Base-by-base conservation (phyloP, 1,140 invertebrate species). In the Drosophila seguyi region DNA sequence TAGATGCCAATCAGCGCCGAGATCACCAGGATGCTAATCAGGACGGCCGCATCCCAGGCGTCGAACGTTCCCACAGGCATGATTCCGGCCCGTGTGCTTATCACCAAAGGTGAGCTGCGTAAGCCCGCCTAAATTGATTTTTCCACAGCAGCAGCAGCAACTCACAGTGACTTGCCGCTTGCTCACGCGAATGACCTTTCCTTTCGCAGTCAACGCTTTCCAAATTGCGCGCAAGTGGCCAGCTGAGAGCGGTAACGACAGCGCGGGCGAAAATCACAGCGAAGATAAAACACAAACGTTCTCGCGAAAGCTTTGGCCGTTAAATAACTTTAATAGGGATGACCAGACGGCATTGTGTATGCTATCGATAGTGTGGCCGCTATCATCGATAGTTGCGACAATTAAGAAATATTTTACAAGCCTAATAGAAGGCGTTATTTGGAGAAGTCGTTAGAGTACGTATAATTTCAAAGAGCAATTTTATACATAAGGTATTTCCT, bases 1-100 rank as follows among this genome's bases (percentile, higher is more conserved):
- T 97, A 98, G 36, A 98, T 81, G 2, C 97, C 97, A 81, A 98
- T 97, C 8, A 93, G 91, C 1, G 96, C 93, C 8, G 96, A 97
- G 50, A 95, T 94, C 6, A 93, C 47, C 16, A 97, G 88, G 85
- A 96, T 95, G 14, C 93, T 50, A 16, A 77, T 93, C 74, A 96
- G 94, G 22, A 97, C 95, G 0, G 95, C 81, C 72, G 96, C 96
- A 92, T 97, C 96, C 92, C 93, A 94, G 18, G 25, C 56, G 53
- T 88, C 88, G 52, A 92, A 92, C 13, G 77, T 75, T 39, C 88
- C 90, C 39, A 71, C 41, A 14, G 68, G 16, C 84, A 88, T 88
- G 48, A 38, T 47, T 86, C 45, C 13, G 52, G 31, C 18, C 34
- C 1, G 10, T 20, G n/a, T 41, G 39, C 39, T 59, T 56, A 44